A percentile compares a stretch with the other conserved stretches of the same genome.
Evolutionary conservation across 2,888 invertebrate species (phyloP).

Genomic region (Serripes groenlandicus): DNA sequence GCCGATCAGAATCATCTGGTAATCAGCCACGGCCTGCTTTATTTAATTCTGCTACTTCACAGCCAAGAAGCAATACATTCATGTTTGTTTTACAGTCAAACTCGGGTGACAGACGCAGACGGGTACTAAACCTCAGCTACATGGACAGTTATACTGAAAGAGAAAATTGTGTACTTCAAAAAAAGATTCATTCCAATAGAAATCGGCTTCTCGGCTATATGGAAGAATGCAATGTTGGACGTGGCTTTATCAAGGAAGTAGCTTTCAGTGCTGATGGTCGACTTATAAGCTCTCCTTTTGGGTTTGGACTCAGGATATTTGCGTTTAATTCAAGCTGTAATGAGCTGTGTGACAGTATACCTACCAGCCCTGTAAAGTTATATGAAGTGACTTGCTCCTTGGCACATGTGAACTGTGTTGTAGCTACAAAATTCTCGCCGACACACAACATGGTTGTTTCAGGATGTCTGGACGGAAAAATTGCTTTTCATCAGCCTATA

Average conservation of each 20-base stretch:
- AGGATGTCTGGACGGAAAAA: slow-evolving; percentile 95
- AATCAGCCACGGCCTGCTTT: background rate
- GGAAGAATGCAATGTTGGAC: slow-evolving; percentile 95
- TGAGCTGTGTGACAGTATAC: slow-evolving; percentile 92
- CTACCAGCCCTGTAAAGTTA: slow-evolving; percentile 88
- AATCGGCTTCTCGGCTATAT: slow-evolving; percentile 93
- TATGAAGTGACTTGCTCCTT: slow-evolving; percentile 91
- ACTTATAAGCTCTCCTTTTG: slow-evolving; percentile 95
- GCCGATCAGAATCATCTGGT: background rate
- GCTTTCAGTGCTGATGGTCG: slow-evolving; percentile 96
- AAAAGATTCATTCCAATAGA: slow-evolving; percentile 88
- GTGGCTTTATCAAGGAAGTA: slow-evolving; percentile 96
- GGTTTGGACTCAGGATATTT: slow-evolving; percentile 94
- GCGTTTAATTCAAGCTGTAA: slow-evolving; percentile 92
- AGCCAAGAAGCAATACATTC: slow-evolving; percentile 54
- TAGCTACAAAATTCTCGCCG: slow-evolving; percentile 96
- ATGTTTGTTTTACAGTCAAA: slow-evolving; percentile 64
- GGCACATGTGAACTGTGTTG: slow-evolving; percentile 94
- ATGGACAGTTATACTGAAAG: slow-evolving; percentile 62
- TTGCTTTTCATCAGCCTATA: slow-evolving; percentile 95
- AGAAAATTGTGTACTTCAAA: slow-evolving; percentile 53
- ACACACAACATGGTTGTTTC: slow-evolving; percentile 94
- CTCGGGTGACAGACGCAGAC: slow-evolving; percentile 48
- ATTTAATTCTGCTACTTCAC: background rate
- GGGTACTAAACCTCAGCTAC: slow-evolving; percentile 62